phyloP scores from a whole-genome alignment of 2,113 vertebrate species.

The Salvelinus fontinalis region DNA sequence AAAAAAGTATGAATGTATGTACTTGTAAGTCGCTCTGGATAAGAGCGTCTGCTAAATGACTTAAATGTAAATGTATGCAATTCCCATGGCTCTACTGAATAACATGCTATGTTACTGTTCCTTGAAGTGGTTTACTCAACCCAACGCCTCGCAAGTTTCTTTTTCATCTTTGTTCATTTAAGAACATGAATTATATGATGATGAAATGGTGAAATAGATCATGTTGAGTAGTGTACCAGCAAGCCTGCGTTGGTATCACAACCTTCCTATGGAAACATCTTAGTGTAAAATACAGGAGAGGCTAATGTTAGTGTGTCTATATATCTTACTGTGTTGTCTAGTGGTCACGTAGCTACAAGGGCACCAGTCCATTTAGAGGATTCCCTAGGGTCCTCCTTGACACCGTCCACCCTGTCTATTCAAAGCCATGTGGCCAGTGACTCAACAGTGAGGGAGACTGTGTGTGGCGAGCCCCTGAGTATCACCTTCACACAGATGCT shows the following conservation, averaged over 20 bases:
- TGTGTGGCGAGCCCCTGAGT: not conserved
- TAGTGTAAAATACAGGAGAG: no score
- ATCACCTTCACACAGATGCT: slow-evolving; percentile 34
- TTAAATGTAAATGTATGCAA: no score
- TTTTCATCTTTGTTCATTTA: not conserved
- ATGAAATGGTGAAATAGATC: not conserved
- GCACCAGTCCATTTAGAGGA: slow-evolving; percentile 15
- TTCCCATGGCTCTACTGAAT: not conserved
- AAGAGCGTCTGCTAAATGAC: no score
- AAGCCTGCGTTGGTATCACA: no score
- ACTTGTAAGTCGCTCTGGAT: no score
- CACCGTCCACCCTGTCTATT: slow-evolving; percentile 2
- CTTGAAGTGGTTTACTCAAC: not conserved
- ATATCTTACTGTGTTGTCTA: not conserved
- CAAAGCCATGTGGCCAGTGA: not conserved
- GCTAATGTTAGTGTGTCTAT: not conserved
- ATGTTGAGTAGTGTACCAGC: no score
- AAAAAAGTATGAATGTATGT: no score
- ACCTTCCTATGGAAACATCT: no score
- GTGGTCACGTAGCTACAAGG: not conserved
- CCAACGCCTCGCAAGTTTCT: not conserved
- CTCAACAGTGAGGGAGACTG: not conserved
- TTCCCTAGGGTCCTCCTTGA: slow-evolving; percentile 7
- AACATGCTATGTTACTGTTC: not conserved
- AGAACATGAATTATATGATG: not conserved